Evolutionary conservation across 2,888 invertebrate genomes (phyloP), one percentile per base, ranked within the genome.

Genomic region (Chironomus tentans): DNA sequence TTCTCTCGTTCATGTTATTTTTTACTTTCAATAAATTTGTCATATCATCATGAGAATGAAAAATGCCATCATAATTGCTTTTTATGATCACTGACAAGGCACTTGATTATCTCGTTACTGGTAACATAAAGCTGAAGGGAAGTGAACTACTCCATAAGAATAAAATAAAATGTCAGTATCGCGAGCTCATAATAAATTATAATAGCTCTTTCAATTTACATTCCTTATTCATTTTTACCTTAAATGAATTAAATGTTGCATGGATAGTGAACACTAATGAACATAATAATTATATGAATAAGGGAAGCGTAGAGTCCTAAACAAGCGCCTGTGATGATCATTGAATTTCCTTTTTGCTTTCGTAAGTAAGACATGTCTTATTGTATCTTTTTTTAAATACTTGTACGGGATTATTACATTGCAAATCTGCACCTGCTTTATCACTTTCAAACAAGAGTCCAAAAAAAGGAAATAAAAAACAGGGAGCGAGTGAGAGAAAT

Each of bases 231-330:
- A n/a, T 12, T 50, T n/a, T 46, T 5, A 12, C 13, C 21, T 56
- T 56, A 56, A 71, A 71, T 71, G 21, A 71, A 71, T 71, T 71
- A 56, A 71, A 71, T 71, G 71, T 71, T 71, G 71, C 71, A 65
- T 24, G 71, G 50, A 50, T 15, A 50, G 71, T 71, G 71, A 71
- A 28, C 71, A 71, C 71, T 71, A 71, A 71, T 56, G 71, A 71
- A 47, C 21, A 71, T 71, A 46, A 24, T 71, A 71, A 71, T 71
- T 71, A 71, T 50, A 28, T 18, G n/a, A 50, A 15, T 15, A 56
- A 71, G 21, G 47, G 56, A 71, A 71, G 71, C 71, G 71, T 47
- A 21, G 50, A 28, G 56, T 56, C 47, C 21, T 47, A 15, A 56
- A 21, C 46, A 47, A 46, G 28, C 12, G 50, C 56, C 70, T 38